Base-by-base conservation (phyloP, 2,113 vertebrate species). In the Protomyctophum bolini region DNA sequence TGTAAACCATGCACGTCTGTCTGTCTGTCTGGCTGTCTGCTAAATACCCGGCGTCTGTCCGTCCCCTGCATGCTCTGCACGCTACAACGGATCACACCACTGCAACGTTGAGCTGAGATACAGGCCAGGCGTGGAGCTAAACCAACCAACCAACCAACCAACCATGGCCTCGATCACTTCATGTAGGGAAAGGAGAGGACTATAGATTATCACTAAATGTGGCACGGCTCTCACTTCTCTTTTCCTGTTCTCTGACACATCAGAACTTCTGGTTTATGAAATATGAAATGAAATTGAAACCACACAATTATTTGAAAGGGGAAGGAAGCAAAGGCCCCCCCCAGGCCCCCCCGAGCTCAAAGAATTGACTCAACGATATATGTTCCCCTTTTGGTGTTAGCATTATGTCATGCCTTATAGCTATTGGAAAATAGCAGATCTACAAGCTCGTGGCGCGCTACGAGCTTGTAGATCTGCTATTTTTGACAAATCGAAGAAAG, bases 41-140 rank as follows among this genome's bases (percentile, higher is more conserved):
- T 58, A 41, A 41, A 82, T 60, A 51, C 28, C 45, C 74, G 79
- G 75, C 21, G 72, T 75, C 72, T 72, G 78, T 63, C 49, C 62
- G 58, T 71, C 52, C 14, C 8, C 48, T 10, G 15, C 54, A 8
- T 69, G 52, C 12, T 28, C 48, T 10, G 15, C 54, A 12, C 66
- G 7, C 2, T n/a, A n/a, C n/a, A n/a, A 2, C 52, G 10, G 67
- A 85, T 75, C 75, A 61, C 61, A 76, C 46, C 69, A 49, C 54
- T 21, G 21, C 21, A 68, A 77, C n/a, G 63, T 58, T 48, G 52
- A 68, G 45, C 46, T 75, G 68, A 75, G 68, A 75, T 61, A 72
- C 62, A 7, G 54, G 33, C 60, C 15, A 46, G 49, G 65, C n/a
- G 54, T 21, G 21, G 21, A 21, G 21, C 21, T n/a, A n/a, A 21